These are phyloP conservation scores for Eilema griseolum DNA, from an alignment of 2,888 invertebrate species.

Conservation along the genomic window DNA sequence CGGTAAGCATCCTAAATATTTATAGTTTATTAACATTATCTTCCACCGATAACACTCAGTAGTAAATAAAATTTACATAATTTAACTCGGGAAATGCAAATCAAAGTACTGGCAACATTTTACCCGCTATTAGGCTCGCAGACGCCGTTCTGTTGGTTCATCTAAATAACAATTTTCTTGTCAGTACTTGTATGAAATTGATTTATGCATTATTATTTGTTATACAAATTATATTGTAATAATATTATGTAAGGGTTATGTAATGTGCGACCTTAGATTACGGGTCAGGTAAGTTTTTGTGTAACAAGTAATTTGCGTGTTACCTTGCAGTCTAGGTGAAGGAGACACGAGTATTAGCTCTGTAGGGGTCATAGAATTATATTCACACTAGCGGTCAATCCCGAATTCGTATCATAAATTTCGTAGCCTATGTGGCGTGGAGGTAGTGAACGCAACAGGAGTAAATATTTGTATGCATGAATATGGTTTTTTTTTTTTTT, in stretches of 20 bases:
- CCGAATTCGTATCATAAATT: not conserved
- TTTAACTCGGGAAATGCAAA: not conserved
- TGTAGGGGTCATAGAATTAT: not conserved
- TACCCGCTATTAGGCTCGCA: not conserved
- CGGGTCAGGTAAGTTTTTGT: constrained; percentile 34
- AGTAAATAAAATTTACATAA: not conserved
- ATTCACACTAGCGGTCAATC: not conserved
- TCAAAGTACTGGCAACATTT: constrained; percentile 14
- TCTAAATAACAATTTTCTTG: constrained; percentile 41
- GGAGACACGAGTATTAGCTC: not conserved
- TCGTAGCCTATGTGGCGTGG: too few species aligned
- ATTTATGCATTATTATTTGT: constrained; percentile 38
- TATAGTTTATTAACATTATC: not conserved
- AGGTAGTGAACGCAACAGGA: too few species aligned
- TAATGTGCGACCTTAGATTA: constrained; percentile 41
- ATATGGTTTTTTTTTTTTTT: too few species aligned
- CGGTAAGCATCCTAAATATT: not conserved
- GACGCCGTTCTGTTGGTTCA: not conserved
- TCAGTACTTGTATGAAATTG: constrained; percentile 40
- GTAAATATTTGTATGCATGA: too few species aligned
- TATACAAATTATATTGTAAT: constrained; percentile 32
- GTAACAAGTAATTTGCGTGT: constrained; percentile 35
- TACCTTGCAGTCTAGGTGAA: constrained; percentile 7
- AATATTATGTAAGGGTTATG: constrained; percentile 37
- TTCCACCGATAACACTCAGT: not conserved